Evolutionary conservation across 2,113 vertebrate species (phyloP).

Genomic region (Osmerus eperlanus): DNA sequence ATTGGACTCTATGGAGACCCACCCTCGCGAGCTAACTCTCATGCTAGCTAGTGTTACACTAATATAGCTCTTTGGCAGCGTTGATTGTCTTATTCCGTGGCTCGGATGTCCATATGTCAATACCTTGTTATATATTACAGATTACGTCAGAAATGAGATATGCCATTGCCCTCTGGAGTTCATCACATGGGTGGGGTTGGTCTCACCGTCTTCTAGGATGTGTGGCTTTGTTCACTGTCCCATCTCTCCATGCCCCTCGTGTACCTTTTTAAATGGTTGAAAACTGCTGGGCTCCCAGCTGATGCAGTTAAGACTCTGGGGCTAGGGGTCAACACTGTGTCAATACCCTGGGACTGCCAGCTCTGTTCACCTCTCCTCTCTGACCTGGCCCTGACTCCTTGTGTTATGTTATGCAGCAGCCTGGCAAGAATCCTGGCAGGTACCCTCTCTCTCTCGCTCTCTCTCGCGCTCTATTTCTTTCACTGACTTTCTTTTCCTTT

Average conservation of each 20-base stretch:
- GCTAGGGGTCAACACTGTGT: background rate
- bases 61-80: background rate
- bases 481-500: no score
- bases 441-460: background rate
- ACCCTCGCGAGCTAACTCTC: no score
- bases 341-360: background rate
- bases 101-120: slow-evolving; percentile 1
- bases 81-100: background rate
- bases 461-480: background rate
- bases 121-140: background rate
- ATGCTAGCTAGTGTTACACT: background rate
- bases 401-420: background rate
- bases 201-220: background rate
- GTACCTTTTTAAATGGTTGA: background rate
- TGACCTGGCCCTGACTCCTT: background rate
- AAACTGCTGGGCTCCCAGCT: background rate
- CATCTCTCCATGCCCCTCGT: background rate
- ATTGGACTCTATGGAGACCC: background rate
- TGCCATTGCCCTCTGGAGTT: background rate
- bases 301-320: background rate
- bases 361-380: background rate
- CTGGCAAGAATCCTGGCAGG: background rate
- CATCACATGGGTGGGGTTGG: background rate
- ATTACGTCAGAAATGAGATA: background rate
- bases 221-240: background rate